Evolutionary conservation across 2,797 vertebrate genomes (phyloP).

Genomic region (Oceanodroma leucorhoa): DNA sequence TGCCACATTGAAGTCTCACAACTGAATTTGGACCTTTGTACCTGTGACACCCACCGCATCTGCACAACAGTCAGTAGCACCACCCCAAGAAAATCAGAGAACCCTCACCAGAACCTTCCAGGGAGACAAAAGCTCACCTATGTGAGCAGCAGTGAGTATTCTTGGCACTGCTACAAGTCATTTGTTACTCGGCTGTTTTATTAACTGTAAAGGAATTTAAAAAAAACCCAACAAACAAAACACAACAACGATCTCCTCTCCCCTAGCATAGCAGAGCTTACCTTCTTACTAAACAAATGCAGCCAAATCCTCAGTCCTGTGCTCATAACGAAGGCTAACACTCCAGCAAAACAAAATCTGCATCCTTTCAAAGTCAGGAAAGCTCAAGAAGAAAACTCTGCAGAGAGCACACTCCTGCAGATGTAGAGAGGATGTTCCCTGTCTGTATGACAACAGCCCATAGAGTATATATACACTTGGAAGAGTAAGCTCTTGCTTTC

Average conservation of each 20-base stretch:
- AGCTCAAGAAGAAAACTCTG: background rate
- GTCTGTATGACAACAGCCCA: rapidly evolving
- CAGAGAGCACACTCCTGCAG: background rate
- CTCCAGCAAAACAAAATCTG: background rate
- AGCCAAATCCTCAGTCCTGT: background rate
- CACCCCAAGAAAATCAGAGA: background rate
- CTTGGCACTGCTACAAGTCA: background rate
- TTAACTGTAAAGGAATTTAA: background rate
- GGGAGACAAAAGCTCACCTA: background rate
- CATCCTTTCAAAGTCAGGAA: background rate
- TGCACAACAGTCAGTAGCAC: background rate
- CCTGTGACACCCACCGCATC: background rate
- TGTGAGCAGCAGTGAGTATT: background rate
- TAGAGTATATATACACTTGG: background rate
- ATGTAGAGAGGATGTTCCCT: background rate
- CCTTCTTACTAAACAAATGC: background rate
- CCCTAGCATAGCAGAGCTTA: background rate
- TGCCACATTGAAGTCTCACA: rapidly evolving
- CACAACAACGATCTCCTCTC: background rate
- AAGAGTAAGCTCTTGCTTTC: background rate
- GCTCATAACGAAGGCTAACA: background rate
- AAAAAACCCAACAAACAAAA: background rate
- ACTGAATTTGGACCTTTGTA: background rate
- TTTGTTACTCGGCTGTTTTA: background rate
- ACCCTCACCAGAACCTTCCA: background rate